Conservation (phyloP, 2,113 vertebrate species). For the Lynx canadensis region DNA sequence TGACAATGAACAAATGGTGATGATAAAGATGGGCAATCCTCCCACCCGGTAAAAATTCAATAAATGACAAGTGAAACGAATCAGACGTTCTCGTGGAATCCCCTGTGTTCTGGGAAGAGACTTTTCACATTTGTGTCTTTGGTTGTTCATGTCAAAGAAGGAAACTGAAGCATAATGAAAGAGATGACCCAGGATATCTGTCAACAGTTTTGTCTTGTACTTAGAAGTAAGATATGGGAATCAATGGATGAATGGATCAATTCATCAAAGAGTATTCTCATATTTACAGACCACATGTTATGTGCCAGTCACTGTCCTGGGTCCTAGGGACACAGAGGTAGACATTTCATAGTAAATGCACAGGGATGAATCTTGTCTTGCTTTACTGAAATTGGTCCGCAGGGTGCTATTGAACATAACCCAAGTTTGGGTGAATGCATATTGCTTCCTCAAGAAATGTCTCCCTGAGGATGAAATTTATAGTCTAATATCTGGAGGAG, state of each 20-base stretch:
- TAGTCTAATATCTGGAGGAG: neutral
- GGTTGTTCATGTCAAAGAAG: neutral
- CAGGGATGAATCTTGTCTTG: neutral
- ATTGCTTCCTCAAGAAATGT: neutral
- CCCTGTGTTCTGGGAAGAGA: neutral
- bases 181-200: neutral
- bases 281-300: neutral
- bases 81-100: neutral
- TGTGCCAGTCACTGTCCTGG: neutral
- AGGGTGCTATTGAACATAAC: neutral
- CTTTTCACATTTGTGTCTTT: neutral
- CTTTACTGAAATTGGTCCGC: neutral
- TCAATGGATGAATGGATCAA: rapidly evolving
- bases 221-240: neutral
- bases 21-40: neutral
- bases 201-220: too few species aligned
- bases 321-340: neutral
- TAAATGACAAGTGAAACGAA: neutral
- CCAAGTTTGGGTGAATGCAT: neutral
- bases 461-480: neutral
- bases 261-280: neutral
- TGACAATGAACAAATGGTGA: neutral
- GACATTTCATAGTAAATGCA: rapidly evolving
- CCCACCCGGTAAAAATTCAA: neutral
- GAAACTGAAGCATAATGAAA: neutral